phyloP scores from a whole-genome alignment of 1,140 invertebrate genomes.

The Idris sp. region DNA sequence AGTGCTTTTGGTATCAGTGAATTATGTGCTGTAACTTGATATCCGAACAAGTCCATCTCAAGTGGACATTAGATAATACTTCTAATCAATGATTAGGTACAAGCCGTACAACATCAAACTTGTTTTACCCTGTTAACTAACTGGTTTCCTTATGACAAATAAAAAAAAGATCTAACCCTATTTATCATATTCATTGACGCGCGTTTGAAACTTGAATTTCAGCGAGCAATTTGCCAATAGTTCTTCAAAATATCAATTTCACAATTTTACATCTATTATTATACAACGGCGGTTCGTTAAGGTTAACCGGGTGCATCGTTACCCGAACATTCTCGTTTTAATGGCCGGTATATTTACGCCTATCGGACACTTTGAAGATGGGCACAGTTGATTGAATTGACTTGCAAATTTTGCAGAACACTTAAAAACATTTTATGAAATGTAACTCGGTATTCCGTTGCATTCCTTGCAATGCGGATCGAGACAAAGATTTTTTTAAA shows the following conservation, averaged over 20 bases:
- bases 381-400: conserved; percentile 52
- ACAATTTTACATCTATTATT: conserved; percentile 31
- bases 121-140: conserved; percentile 4
- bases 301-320: conserved; percentile 28
- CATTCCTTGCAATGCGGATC: conserved; percentile 4
- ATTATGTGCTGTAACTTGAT: conserved; percentile 25
- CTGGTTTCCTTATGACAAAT: conserved; percentile 4
- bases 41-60: conserved; percentile 8
- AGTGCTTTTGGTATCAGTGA: conserved; percentile 25
- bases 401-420: conserved; percentile 50
- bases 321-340: conserved; percentile 29
- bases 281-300: conserved; percentile 28
- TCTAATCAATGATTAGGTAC: conserved; percentile 28
- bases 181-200: too few relatives aligned
- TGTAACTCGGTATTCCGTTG: conserved; percentile 26
- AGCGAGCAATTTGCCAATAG: conserved; percentile 1
- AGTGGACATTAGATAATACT: conserved; percentile 11
- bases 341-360: conserved; percentile 38
- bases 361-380: conserved; percentile 45
- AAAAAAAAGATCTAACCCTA: conserved; percentile 2
- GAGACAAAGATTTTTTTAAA: background rate
- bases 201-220: background rate
- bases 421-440: conserved; percentile 54
- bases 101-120: conserved; percentile 21
- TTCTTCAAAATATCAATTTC: conserved; percentile 40